A percentile compares a stretch with the other conserved stretches of the same genome.
Conservation (phyloP, 92 coral and sea anemone species). For the Anthopleura xanthogrammica region DNA sequence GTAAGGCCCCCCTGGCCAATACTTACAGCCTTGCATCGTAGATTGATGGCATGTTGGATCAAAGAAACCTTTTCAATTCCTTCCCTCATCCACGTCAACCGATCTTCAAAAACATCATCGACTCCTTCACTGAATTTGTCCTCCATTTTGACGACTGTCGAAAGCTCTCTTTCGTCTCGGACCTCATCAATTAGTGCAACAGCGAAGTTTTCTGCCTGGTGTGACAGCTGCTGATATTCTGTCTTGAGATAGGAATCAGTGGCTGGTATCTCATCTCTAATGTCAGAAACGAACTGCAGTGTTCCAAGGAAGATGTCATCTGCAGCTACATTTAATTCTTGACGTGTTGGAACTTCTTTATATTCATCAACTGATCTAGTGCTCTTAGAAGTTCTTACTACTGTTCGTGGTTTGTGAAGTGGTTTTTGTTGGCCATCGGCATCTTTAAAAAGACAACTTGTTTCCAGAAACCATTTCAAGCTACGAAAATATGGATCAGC, state of each 20-base stretch:
- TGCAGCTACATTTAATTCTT: neutral
- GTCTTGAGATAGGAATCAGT: neutral
- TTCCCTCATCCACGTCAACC: neutral
- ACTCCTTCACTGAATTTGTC: neutral
- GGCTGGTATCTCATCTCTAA: neutral
- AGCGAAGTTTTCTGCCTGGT: neutral
- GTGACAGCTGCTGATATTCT: neutral
- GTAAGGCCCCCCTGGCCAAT: neutral
- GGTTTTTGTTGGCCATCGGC: neutral
- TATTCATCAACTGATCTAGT: neutral
- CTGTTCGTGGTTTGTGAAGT: neutral
- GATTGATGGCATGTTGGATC: slow-evolving; percentile 1
- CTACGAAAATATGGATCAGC: neutral
- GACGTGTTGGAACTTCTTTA: neutral
- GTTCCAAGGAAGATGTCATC: slow-evolving; percentile 1
- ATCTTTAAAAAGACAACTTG: neutral
- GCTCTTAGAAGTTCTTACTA: too few relatives aligned
- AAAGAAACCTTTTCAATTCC: neutral
- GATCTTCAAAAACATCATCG: neutral
- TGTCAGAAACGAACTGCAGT: neutral
- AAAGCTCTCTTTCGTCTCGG: neutral
- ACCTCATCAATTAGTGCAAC: neutral
- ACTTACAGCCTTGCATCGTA: slow-evolving; percentile 3
- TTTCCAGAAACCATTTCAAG: neutral
- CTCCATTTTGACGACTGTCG: neutral